Evolutionary conservation across 2,888 invertebrate species (phyloP).

Genomic region (Melanotus villosus): DNA sequence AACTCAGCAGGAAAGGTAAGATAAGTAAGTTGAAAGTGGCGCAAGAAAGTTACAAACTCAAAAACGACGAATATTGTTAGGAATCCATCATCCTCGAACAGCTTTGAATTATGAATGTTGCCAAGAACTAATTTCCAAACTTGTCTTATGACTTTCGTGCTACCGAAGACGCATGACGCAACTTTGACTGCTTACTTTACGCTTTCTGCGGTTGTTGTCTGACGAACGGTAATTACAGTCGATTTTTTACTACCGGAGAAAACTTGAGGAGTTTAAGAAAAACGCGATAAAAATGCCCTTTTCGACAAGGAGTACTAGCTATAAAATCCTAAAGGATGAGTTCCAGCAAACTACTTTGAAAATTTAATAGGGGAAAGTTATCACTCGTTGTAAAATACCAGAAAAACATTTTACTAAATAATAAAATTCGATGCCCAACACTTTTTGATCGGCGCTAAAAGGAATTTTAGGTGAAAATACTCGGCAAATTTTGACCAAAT

Average conservation of each 20-base stretch:
- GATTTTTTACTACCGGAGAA: slow-evolving; percentile 25
- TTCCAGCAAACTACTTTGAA: slow-evolving; percentile 5
- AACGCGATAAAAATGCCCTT: slow-evolving; percentile 12
- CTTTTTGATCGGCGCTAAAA: too few relatives aligned
- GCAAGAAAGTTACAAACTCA: slow-evolving; percentile 33
- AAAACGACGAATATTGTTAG: slow-evolving; percentile 38
- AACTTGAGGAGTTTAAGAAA: slow-evolving; percentile 12
- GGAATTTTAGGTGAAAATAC: too few relatives aligned
- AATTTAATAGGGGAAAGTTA: slow-evolving; percentile 34
- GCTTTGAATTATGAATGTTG: slow-evolving; percentile 38
- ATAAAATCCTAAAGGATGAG: slow-evolving; percentile 4
- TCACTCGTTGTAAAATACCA: slow-evolving; percentile 28
- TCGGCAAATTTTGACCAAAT: too few relatives aligned
- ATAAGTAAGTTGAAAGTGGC: slow-evolving; percentile 38
- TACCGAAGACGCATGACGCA: slow-evolving; percentile 30
- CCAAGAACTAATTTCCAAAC: slow-evolving; percentile 40
- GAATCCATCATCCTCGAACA: slow-evolving; percentile 38
- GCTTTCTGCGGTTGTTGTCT: slow-evolving; percentile 20
- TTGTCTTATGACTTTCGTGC: slow-evolving; percentile 35
- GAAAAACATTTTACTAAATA: slow-evolving; percentile 22
- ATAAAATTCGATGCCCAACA: slow-evolving; percentile 7
- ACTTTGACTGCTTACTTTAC: slow-evolving; percentile 23
- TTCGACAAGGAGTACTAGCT: slow-evolving; percentile 13
- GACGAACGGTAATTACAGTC: slow-evolving; percentile 26
- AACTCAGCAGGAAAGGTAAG: slow-evolving; percentile 40